Conservation (phyloP, 2,888 invertebrate species). For the Ormia ochracea region DNA sequence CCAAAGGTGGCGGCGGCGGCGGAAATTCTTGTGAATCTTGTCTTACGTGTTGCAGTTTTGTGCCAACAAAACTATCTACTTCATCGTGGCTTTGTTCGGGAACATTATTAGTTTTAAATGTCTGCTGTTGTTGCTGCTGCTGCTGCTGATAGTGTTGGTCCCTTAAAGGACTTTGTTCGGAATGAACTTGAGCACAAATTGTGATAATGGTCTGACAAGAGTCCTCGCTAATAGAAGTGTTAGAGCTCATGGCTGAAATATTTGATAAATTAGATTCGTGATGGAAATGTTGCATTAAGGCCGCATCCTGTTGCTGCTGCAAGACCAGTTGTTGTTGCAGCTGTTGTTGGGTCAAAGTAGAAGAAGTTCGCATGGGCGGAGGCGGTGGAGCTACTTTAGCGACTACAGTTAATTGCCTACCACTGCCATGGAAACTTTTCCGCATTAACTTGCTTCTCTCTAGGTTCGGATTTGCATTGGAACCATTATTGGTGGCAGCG, state of each 20-base stretch:
- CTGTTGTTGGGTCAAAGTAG: constrained; percentile 79
- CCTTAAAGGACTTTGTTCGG: constrained; percentile 85
- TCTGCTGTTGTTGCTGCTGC: constrained; percentile 73
- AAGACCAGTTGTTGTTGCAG: constrained; percentile 80
- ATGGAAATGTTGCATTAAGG: constrained; percentile 71
- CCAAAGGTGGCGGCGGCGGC: constrained; percentile 73
- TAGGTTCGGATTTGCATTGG: constrained; percentile 85
- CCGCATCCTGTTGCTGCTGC: constrained; percentile 79
- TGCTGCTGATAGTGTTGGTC: constrained; percentile 69
- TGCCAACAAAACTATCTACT: constrained; percentile 78
- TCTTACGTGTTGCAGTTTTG: constrained; percentile 12
- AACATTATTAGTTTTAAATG: not conserved
- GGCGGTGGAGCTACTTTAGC: constrained; percentile 92
- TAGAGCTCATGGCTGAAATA: constrained; percentile 76
- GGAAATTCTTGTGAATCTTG: constrained; percentile 52
- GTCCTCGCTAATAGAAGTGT: constrained; percentile 76
- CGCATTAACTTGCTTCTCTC: constrained; percentile 92
- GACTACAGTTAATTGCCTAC: constrained; percentile 87
- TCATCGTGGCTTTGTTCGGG: constrained; percentile 79
- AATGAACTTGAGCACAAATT: constrained; percentile 88
- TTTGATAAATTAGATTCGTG: constrained; percentile 76
- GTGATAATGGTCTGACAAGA: constrained; percentile 86
- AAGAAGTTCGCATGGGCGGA: constrained; percentile 90
- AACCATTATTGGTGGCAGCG: constrained; percentile 74
- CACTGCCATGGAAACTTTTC: constrained; percentile 92